Evolutionary conservation across 2,797 vertebrate species (phyloP).

Genomic region (Parambassis ranga): DNA sequence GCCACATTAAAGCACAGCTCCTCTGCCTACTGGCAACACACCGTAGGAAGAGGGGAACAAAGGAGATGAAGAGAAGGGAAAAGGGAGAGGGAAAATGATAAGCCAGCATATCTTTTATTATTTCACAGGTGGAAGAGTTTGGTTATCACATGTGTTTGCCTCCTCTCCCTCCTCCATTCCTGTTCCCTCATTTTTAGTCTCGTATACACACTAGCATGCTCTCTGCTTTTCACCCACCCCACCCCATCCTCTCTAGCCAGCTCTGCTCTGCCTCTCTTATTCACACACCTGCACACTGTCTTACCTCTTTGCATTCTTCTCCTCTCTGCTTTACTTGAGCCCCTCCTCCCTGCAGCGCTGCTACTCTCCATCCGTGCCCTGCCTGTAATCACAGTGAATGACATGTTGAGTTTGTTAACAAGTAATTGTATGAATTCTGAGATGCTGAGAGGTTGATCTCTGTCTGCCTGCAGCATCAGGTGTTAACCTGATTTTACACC

Average conservation of each 20-base stretch:
- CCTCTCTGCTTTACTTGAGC: conserved; percentile 5
- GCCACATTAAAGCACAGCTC: conserved; percentile 52
- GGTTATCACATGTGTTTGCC: conserved; percentile 43
- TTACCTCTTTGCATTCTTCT: neutral
- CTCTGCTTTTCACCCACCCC: neutral
- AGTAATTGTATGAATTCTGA: conserved; percentile 19
- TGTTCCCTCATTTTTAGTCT: conserved; percentile 5
- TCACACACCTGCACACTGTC: conserved; percentile 16
- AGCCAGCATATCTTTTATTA: conserved; percentile 61
- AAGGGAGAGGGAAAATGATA: conserved; percentile 53
- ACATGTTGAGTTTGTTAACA: conserved; percentile 23
- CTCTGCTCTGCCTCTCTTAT: conserved; percentile 5
- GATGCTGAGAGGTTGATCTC: conserved; percentile 6
- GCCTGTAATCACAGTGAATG: conserved; percentile 29
- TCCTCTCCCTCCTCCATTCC: neutral
- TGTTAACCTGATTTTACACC: conserved; percentile 38
- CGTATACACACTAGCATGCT: neutral
- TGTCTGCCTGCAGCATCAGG: conserved; percentile 16
- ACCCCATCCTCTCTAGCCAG: neutral
- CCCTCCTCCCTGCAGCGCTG: neutral
- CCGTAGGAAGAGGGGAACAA: conserved; percentile 52
- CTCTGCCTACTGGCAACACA: conserved; percentile 53
- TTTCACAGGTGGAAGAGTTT: conserved; percentile 61
- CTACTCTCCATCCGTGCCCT: neutral
- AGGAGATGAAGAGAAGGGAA: conserved; percentile 39